Evolutionary conservation across 2,888 invertebrate species (phyloP).

Genomic region (Conomelus anceps): DNA sequence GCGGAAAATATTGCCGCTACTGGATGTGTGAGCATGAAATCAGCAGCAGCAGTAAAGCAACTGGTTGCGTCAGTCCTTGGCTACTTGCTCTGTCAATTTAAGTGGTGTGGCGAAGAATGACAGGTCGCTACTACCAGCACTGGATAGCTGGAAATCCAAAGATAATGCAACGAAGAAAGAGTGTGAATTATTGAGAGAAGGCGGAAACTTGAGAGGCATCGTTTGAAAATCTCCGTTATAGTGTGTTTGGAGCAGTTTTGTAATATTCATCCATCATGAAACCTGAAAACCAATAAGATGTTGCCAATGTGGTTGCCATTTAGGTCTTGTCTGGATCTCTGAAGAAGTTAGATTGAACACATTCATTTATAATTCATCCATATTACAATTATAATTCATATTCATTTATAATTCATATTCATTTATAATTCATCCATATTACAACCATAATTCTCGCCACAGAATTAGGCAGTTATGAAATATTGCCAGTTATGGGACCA

Average conservation of each 20-base stretch:
- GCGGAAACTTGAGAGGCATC: background rate
- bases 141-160: background rate
- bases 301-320: too few species aligned
- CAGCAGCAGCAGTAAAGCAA: background rate
- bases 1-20: background rate
- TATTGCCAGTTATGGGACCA: too few species aligned
- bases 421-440: too few species aligned
- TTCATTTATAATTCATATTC: too few species aligned
- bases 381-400: too few species aligned
- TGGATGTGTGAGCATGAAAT: background rate
- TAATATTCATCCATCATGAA: background rate
- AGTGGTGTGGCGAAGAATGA: too few species aligned
- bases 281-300: background rate
- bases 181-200: background rate
- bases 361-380: too few species aligned
- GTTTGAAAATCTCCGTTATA: background rate
- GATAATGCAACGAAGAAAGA: background rate
- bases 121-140: too few species aligned
- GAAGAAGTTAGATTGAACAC: too few species aligned
- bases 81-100: background rate
- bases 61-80: background rate
- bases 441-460: too few species aligned
- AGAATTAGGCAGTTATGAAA: too few species aligned
- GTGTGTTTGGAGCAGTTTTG: background rate
- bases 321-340: background rate